These are phyloP conservation scores for Salmo trutta DNA, from an alignment of 2,797 vertebrate species.

Conservation along the genomic window DNA sequence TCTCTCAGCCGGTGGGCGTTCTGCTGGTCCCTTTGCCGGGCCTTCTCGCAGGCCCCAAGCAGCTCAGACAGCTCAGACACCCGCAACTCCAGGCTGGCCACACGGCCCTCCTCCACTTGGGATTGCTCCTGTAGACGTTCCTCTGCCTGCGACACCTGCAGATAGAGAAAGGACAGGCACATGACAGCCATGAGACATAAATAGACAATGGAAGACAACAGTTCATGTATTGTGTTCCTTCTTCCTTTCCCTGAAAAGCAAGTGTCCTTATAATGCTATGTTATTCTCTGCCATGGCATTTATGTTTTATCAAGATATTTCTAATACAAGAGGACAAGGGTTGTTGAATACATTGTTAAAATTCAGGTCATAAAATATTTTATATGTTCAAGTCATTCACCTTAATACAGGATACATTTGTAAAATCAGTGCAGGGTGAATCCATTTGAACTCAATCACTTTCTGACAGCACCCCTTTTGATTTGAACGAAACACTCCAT, in stretches of 20 bases:
- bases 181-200: not conserved
- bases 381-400: not conserved
- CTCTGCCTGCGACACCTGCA: slow-evolving; percentile 79
- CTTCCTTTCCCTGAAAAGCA: not conserved
- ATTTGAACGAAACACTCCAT: too few relatives aligned
- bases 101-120: slow-evolving; percentile 82
- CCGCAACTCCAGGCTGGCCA: slow-evolving; percentile 84
- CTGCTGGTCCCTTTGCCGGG: slow-evolving; percentile 85
- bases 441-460: too few relatives aligned
- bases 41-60: slow-evolving; percentile 85
- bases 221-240: not conserved
- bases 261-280: not conserved
- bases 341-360: not conserved
- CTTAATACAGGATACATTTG: not conserved
- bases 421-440: too few relatives aligned
- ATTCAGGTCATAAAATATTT: too few relatives aligned
- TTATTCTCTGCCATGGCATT: not conserved
- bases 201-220: not conserved
- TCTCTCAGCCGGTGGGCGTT: slow-evolving; percentile 84
- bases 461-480: too few relatives aligned
- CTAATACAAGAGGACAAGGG: not conserved
- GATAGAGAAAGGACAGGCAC: not conserved
- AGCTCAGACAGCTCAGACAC: slow-evolving; percentile 87
- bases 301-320: not conserved
- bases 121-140: slow-evolving; percentile 80